Evolutionary conservation across 1,140 invertebrate species (phyloP).

Genomic region (Augochlora pura): DNA sequence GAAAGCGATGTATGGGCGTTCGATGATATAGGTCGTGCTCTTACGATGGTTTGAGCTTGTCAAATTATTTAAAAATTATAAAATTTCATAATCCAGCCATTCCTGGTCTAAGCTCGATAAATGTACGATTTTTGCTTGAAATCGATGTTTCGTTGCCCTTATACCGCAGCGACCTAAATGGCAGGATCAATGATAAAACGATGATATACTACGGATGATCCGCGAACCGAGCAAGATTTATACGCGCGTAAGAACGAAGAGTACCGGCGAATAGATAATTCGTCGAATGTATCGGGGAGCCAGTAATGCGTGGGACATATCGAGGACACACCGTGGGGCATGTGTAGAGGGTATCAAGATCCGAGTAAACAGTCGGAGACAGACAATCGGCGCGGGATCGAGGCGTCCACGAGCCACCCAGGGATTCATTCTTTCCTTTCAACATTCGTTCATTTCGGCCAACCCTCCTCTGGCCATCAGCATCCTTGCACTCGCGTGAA

Average conservation of each 20-base stretch:
- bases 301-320: conserved; percentile 29
- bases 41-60: too few relatives aligned
- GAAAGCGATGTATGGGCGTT: too few relatives aligned
- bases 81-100: too few relatives aligned
- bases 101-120: too few relatives aligned
- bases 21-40: too few relatives aligned
- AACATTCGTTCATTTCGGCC: conserved; percentile 8
- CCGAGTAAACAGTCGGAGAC: conserved; percentile 36
- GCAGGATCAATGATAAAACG: background rate
- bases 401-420: background rate
- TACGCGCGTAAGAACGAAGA: too few relatives aligned
- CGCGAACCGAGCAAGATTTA: too few relatives aligned
- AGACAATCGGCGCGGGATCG: conserved; percentile 5
- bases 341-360: conserved; percentile 47
- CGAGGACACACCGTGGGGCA: conserved; percentile 7
- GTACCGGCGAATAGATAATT: too few relatives aligned
- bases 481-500: conserved; percentile 48
- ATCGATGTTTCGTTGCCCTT: too few relatives aligned
- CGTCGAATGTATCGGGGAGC: too few relatives aligned
- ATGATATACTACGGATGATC: background rate
- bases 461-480: conserved; percentile 7
- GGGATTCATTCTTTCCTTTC: conserved; percentile 43
- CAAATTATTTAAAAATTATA: too few relatives aligned
- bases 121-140: too few relatives aligned
- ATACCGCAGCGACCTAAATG: background rate